Percentiles rank a stretch among this genome's conserved stretches.
These are phyloP conservation scores for Tinea pellionella DNA, from an alignment of 2,888 invertebrate species.

Conservation along the genomic window DNA sequence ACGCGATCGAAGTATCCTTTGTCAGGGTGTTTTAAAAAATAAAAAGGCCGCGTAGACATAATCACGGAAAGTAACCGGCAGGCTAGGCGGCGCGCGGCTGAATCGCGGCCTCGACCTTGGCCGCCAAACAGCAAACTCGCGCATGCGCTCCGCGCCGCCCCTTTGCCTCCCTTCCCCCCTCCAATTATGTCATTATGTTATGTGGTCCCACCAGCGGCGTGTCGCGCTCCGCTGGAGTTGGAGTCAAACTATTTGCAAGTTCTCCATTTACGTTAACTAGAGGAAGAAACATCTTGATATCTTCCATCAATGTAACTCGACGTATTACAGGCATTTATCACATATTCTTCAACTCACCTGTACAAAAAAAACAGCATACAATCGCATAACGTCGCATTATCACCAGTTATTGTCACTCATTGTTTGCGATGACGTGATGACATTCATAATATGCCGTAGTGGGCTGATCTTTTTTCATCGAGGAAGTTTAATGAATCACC, in stretches of 20 bases:
- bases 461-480: too few relatives aligned
- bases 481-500: too few relatives aligned
- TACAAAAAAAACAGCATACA: too few relatives aligned
- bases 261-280: background rate
- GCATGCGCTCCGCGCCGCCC: constrained; percentile 62
- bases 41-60: background rate
- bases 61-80: constrained; percentile 26
- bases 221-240: constrained; percentile 15
- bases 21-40: background rate
- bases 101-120: constrained; percentile 69
- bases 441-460: background rate
- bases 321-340: too few relatives aligned
- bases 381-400: too few relatives aligned
- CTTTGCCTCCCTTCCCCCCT: constrained; percentile 33
- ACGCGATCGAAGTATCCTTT: background rate
- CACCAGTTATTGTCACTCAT: background rate
- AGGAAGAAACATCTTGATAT: background rate
- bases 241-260: constrained; percentile 1
- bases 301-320: too few relatives aligned
- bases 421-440: background rate
- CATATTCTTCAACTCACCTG: too few relatives aligned
- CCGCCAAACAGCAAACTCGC: constrained; percentile 67
- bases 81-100: constrained; percentile 63
- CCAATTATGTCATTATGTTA: constrained; percentile 67
- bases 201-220: constrained; percentile 13